phyloP scores from a whole-genome alignment of 2,797 vertebrate species.

The Xenops minutus region DNA sequence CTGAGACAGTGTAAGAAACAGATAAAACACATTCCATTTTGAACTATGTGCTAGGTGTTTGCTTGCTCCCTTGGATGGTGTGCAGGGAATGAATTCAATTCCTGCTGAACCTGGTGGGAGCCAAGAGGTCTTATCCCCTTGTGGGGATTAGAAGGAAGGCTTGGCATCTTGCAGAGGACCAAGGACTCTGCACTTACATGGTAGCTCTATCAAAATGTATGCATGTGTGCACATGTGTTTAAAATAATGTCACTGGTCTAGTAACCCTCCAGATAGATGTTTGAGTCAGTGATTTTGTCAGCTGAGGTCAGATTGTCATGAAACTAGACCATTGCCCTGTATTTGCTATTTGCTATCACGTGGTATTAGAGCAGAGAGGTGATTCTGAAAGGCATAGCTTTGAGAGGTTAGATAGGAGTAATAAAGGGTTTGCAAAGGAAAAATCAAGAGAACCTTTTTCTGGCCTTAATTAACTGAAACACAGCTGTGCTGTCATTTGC shows the following conservation, averaged over 20 bases:
- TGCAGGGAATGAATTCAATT: neutral
- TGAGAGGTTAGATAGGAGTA: neutral
- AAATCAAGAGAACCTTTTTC: neutral
- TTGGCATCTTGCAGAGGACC: neutral
- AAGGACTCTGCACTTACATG: neutral
- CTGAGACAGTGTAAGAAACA: neutral
- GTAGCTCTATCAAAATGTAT: neutral
- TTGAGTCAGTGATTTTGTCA: neutral
- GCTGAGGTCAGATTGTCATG: neutral
- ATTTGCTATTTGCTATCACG: neutral
- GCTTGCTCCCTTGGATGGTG: neutral
- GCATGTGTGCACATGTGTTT: neutral
- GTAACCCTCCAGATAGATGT: neutral
- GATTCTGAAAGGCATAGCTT: neutral
- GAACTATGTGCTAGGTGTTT: neutral
- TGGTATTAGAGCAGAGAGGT: neutral
- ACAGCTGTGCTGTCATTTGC: neutral
- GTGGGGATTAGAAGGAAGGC: neutral
- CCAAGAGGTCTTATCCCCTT: neutral
- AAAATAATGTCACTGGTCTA: neutral
- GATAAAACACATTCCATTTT: constrained; percentile 18
- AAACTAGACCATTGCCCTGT: neutral
- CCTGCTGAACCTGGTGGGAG: neutral
- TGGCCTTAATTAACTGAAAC: neutral
- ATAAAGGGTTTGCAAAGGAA: neutral